Evolutionary conservation across 2,797 vertebrate species (phyloP).

Genomic region (Mycteria americana): DNA sequence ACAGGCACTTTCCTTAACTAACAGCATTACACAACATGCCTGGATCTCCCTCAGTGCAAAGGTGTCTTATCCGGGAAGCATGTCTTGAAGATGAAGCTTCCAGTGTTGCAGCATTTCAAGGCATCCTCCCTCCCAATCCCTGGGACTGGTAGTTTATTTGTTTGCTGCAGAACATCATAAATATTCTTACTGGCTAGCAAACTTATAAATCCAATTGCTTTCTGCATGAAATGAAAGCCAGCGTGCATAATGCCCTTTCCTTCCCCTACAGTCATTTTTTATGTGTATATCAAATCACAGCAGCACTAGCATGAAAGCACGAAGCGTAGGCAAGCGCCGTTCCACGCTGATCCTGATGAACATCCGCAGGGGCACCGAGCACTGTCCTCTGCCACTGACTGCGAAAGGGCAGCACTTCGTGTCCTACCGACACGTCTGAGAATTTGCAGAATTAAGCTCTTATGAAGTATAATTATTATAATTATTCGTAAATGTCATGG

Average conservation of each 20-base stretch:
- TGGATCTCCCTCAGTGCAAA: not conserved
- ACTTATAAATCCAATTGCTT: not conserved
- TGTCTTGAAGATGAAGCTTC: accelerated
- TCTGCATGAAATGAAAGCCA: not conserved
- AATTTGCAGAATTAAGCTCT: not conserved
- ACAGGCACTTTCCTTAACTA: not conserved
- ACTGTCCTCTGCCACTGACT: not conserved
- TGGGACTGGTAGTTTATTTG: not conserved
- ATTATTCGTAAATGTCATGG: not conserved
- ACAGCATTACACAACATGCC: not conserved
- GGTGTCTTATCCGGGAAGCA: not conserved
- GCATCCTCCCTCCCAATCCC: not conserved
- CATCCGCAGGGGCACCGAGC: not conserved
- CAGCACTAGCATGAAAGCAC: not conserved
- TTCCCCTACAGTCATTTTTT: not conserved
- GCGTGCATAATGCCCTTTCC: not conserved
- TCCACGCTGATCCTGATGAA: accelerated
- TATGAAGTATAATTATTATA: not conserved
- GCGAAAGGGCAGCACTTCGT: accelerated
- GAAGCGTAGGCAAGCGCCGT: accelerated
- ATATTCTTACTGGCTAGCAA: not conserved
- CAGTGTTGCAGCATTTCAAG: not conserved
- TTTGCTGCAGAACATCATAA: not conserved
- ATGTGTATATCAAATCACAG: not conserved
- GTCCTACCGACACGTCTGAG: not conserved